Evolutionary conservation across 2,797 vertebrate species (phyloP).

Genomic region (Callimico goeldii): DNA sequence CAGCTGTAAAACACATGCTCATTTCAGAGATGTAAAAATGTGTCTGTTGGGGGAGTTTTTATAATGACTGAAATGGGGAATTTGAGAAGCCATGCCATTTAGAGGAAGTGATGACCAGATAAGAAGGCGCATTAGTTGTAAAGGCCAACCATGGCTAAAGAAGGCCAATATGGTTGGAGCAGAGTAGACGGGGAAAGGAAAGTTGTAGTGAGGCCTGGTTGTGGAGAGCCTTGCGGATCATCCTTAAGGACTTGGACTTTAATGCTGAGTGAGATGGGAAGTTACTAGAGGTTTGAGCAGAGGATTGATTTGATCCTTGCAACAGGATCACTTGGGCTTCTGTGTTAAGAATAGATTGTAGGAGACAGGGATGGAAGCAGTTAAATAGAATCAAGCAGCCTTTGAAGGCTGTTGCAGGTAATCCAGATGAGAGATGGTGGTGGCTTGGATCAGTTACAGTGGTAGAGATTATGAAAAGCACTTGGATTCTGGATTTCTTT

Average conservation of each 20-base stretch:
- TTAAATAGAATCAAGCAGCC: slow-evolving; percentile 30
- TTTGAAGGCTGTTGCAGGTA: neutral
- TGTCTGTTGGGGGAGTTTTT: neutral
- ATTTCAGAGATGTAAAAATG: slow-evolving; percentile 22
- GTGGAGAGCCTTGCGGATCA: neutral
- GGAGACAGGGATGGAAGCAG: neutral
- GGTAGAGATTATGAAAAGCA: neutral
- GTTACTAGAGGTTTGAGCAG: neutral
- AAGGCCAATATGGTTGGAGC: neutral
- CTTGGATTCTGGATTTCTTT: slow-evolving; percentile 19
- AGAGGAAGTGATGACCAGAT: neutral
- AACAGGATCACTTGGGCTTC: neutral
- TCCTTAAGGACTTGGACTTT: neutral
- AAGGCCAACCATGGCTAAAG: neutral
- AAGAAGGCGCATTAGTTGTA: neutral
- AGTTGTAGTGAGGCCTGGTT: neutral
- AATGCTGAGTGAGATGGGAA: neutral
- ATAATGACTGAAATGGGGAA: neutral
- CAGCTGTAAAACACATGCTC: neutral
- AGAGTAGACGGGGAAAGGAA: neutral
- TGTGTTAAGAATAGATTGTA: neutral
- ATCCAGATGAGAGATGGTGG: neutral
- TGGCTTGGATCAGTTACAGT: neutral
- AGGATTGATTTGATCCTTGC: neutral
- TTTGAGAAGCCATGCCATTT: neutral